phyloP scores from a whole-genome alignment of 2,888 invertebrate species.

The Leptinotarsa juncta region DNA sequence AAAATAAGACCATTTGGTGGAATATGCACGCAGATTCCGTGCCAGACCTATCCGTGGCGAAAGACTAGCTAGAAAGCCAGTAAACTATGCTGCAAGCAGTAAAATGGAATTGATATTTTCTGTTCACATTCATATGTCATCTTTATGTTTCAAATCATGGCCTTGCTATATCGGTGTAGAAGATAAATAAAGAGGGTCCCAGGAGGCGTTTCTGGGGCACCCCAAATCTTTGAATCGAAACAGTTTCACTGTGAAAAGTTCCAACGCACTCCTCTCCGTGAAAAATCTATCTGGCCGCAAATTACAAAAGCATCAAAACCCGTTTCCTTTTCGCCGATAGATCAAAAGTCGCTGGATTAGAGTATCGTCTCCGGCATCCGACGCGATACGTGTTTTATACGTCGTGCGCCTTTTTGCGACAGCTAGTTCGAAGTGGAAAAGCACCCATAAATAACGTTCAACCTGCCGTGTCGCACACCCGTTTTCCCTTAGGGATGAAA shows the following conservation, averaged over 20 bases:
- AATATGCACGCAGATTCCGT: no score
- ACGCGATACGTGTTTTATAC: constrained; percentile 64
- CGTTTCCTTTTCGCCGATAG: constrained; percentile 57
- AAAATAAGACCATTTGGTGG: no score
- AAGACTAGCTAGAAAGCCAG: no score
- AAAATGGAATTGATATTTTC: no score
- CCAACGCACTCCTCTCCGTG: not conserved
- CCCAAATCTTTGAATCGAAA: no score
- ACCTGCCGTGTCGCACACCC: constrained; percentile 61
- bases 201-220: no score
- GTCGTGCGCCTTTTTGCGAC: constrained; percentile 58
- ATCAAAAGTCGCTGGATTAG: constrained; percentile 63
- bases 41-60: no score
- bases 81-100: no score
- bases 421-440: constrained; percentile 62
- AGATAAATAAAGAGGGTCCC: no score
- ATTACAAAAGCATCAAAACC: not conserved
- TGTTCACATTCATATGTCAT: no score
- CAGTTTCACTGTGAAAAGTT: not conserved
- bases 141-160: no score
- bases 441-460: constrained; percentile 66
- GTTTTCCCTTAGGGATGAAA: constrained; percentile 48
- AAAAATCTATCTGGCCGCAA: not conserved
- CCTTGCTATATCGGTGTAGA: no score
- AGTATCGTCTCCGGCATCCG: constrained; percentile 59